These are phyloP conservation scores for Sitodiplosis mosellana DNA, from an alignment of 1,140 invertebrate species.

Conservation along the genomic window DNA sequence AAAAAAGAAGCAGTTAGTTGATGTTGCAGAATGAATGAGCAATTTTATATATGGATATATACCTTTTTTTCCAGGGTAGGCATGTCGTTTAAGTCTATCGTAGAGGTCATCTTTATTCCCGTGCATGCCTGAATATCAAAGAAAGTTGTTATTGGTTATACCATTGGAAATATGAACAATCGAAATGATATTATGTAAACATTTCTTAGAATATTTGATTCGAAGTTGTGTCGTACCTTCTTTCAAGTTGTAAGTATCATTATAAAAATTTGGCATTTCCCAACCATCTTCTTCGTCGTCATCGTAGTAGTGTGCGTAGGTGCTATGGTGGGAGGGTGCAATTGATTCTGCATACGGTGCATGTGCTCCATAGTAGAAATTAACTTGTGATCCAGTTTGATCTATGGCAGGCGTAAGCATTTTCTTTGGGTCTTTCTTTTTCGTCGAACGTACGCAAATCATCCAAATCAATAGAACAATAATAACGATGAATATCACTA, in stretches of 20 bases:
- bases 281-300: constrained; percentile 88
- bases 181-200: too few species aligned
- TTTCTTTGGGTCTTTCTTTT: constrained; percentile 74
- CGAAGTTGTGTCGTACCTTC: constrained; percentile 39
- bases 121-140: constrained; percentile 11
- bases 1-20: neutral
- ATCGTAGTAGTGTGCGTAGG: constrained; percentile 88
- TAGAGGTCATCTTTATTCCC: constrained; percentile 85
- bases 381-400: constrained; percentile 79
- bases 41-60: constrained; percentile 11
- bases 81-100: constrained; percentile 85
- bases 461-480: constrained; percentile 88
- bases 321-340: constrained; percentile 85
- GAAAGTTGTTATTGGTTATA: too few species aligned
- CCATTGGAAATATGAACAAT: too few species aligned
- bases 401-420: constrained; percentile 67
- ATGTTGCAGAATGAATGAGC: constrained; percentile 4
- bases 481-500: constrained; percentile 80
- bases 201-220: neutral
- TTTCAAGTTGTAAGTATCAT: constrained; percentile 91
- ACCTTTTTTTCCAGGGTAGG: constrained; percentile 93
- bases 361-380: constrained; percentile 85
- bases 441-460: constrained; percentile 78
- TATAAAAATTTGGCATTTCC: constrained; percentile 96
- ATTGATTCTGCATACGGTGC: constrained; percentile 87